A percentile compares a stretch with the other conserved stretches of the same genome.
Conservation (phyloP, 53 echinoderm and acorn worm genomes). For the Stichopus horrens region DNA sequence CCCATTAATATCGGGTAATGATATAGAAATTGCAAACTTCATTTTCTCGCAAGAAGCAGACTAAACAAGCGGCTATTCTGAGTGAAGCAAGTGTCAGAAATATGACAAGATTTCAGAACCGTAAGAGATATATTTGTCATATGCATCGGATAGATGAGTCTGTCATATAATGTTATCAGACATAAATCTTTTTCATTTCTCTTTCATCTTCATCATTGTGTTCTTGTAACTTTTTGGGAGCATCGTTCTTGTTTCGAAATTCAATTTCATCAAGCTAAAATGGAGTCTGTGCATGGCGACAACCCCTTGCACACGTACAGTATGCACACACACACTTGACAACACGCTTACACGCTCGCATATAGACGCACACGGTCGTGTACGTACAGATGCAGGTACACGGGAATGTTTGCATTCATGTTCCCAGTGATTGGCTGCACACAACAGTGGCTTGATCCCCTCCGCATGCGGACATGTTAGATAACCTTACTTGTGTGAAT, state of each 20-base stretch:
- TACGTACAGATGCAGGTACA: not conserved
- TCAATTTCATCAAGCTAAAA: slow-evolving; percentile 13
- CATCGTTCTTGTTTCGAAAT: slow-evolving; percentile 22
- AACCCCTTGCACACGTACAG: not conserved
- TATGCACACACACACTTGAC: no score
- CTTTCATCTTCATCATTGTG: not conserved
- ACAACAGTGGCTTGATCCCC: no score
- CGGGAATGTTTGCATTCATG: not conserved
- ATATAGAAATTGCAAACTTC: slow-evolving; percentile 37
- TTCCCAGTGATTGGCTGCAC: not conserved
- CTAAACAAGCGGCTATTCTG: slow-evolving; percentile 36
- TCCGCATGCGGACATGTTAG: not conserved
- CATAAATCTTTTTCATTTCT: slow-evolving; percentile 18
- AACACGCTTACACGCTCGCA: not conserved
- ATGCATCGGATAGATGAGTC: not conserved
- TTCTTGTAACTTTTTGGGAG: not conserved
- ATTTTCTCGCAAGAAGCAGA: slow-evolving; percentile 10
- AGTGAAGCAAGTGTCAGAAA: slow-evolving; percentile 32
- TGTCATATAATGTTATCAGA: slow-evolving; percentile 23
- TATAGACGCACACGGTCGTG: not conserved
- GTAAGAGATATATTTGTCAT: not conserved
- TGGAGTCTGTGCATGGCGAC: not conserved
- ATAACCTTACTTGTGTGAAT: not conserved
- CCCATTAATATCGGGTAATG: slow-evolving; percentile 44
- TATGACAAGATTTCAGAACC: slow-evolving; percentile 32